Evolutionary conservation across 2,888 invertebrate species (phyloP).

Genomic region (Apodemia mormo): DNA sequence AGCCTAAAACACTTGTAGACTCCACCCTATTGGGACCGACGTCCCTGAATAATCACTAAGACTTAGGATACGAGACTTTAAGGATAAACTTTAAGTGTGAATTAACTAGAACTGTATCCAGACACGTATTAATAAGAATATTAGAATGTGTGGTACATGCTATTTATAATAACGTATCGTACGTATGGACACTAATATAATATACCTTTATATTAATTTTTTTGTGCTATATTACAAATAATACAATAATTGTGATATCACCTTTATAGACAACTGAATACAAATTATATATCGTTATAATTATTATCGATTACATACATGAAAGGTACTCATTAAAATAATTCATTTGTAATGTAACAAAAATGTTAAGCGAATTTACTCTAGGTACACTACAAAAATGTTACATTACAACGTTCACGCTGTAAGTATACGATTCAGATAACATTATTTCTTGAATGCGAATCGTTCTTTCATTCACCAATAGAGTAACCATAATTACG

Average conservation of each 20-base stretch:
- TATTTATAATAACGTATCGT: constrained; percentile 34
- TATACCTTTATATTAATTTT: constrained; percentile 38
- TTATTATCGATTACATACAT: not conserved
- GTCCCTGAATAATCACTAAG: constrained; percentile 59
- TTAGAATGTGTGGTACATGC: constrained; percentile 13
- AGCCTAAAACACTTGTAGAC: constrained; percentile 57
- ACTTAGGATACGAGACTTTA: constrained; percentile 69
- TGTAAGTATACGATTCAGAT: not conserved
- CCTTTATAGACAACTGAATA: constrained; percentile 31
- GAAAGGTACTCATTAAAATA: not conserved
- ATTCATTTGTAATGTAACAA: not conserved
- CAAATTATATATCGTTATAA: constrained; percentile 1
- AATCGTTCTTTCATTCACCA: not conserved
- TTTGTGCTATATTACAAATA: constrained; percentile 47
- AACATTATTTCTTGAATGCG: not conserved
- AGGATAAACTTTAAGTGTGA: constrained; percentile 57
- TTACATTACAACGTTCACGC: not conserved
- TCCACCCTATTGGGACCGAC: constrained; percentile 50
- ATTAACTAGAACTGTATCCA: constrained; percentile 49
- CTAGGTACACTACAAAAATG: not conserved
- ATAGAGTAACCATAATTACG: no score
- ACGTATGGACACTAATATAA: constrained; percentile 29
- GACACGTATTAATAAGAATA: constrained; percentile 47
- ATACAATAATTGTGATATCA: constrained; percentile 36
- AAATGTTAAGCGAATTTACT: no score